Percentiles rank a stretch among this genome's conserved stretches.
Conservation (phyloP, 2,113 vertebrate genomes). For the Cariama cristata region DNA sequence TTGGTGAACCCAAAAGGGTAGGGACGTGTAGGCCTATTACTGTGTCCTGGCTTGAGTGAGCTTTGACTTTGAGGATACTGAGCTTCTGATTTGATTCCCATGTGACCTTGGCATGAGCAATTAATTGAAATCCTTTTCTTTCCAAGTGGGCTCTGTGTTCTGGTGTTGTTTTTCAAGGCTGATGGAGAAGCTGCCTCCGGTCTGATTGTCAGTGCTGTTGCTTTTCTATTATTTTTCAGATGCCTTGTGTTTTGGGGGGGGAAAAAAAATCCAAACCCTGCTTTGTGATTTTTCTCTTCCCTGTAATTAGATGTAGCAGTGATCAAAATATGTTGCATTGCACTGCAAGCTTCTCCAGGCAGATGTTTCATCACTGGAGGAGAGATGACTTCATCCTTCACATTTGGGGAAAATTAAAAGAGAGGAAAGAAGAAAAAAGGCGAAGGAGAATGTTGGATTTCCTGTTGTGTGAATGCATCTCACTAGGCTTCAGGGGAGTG, state of each 20-base stretch:
- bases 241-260: neutral
- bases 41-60: neutral
- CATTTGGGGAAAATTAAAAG: constrained; percentile 51
- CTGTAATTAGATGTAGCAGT: constrained; percentile 58
- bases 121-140: neutral
- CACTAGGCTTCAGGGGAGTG: neutral
- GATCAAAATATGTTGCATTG: constrained; percentile 59
- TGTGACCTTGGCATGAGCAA: neutral
- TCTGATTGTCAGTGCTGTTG: constrained; percentile 2
- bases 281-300: constrained; percentile 29
- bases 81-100: neutral
- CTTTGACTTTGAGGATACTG: neutral
- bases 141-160: neutral
- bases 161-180: neutral
- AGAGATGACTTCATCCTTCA: constrained; percentile 60
- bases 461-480: neutral
- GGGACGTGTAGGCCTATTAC: rapidly evolving
- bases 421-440: neutral
- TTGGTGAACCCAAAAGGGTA: neutral
- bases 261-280: neutral
- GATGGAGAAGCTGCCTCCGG: constrained; percentile 17
- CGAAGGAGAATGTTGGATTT: constrained; percentile 22
- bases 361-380: constrained; percentile 60
- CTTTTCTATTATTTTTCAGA: constrained; percentile 25
- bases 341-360: constrained; percentile 52